Percentiles rank a stretch among this genome's conserved stretches.
These are phyloP conservation scores for Candidula unifasciata DNA, from an alignment of 2,888 invertebrate species.

Conservation along the genomic window DNA sequence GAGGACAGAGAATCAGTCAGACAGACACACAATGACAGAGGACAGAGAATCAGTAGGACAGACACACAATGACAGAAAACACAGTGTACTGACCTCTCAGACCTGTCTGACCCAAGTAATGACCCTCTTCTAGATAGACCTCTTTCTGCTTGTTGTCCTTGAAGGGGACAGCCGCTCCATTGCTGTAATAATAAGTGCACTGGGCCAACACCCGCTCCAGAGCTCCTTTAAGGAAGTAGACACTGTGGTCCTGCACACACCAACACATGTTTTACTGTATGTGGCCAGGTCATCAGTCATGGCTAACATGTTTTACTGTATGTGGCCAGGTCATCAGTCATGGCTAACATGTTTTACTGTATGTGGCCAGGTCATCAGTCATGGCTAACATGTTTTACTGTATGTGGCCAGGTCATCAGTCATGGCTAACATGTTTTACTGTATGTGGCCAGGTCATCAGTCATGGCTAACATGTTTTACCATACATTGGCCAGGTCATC, in stretches of 20 bases:
- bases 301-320: no score
- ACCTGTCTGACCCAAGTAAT: constrained; percentile 92
- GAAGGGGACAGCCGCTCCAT: constrained; percentile 85
- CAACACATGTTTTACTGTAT: neutral
- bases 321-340: no score
- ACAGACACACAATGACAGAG: no score
- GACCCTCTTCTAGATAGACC: constrained; percentile 78
- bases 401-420: no score
- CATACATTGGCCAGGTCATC: no score
- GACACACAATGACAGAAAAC: neutral
- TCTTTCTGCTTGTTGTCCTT: constrained; percentile 83
- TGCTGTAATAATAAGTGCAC: constrained; percentile 65
- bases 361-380: no score
- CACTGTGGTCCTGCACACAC: constrained; percentile 6
- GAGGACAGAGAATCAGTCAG: neutral
- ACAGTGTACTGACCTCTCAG: constrained; percentile 80
- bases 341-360: no score
- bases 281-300: no score
- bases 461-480: no score
- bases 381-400: no score
- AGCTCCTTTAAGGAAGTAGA: constrained; percentile 86
- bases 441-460: no score
- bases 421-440: no score
- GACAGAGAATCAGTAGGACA: neutral
- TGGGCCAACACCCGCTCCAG: constrained; percentile 90